Base-by-base conservation (phyloP, 2,113 vertebrate species). In the Isichthys henryi region DNA sequence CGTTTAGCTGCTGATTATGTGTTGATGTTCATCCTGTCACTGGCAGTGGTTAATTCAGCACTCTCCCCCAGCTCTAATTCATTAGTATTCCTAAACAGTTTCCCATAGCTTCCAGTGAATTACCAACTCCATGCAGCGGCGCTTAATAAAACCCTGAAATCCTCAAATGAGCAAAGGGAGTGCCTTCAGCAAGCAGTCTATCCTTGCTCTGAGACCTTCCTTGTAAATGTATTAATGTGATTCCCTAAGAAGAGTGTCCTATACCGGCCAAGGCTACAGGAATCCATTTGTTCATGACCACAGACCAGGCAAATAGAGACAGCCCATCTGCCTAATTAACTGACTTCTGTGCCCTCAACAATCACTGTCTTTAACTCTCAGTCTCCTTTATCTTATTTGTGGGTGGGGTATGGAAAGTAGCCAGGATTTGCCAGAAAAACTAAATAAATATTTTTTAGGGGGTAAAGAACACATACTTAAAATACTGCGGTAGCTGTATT, bases 221-320 rank as follows among this genome's bases (percentile, higher is more conserved):
- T 87, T 87, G 49, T 39, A 87, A 53, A 87, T 87, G 17, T 53
- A 87, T 86, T 87, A 87, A 87, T 87, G 50, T 87, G 85, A 87
- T 53, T 87, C 27, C 49, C 85, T 87, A 35, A 87, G 50, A 48
- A 87, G 49, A 13, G 23, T 53, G 50, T 31, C 31, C 50, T 52
- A 52, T 86, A 86, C 13, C 5, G 27, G 43, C 45, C 45, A 84
- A 84, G 46, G 84, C 48, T 86, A 19, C 49, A 52, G 35, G 45
- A 84, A 46, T 31, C n/a, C 49, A 86, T 86, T 86, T 86, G 9
- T 52, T 86, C 48, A 10, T 86, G 19, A 31, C 27, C 84, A 86
- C 23, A 86, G 31, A 52, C 27, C 48, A 86, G 17, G 11, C 10
- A 86, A 52, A 84, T 46, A 45, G 21, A 84, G 39, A 46, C 2